These are phyloP conservation scores for Aricia artaxerxes DNA, from an alignment of 2,888 invertebrate species.

Conservation along the genomic window DNA sequence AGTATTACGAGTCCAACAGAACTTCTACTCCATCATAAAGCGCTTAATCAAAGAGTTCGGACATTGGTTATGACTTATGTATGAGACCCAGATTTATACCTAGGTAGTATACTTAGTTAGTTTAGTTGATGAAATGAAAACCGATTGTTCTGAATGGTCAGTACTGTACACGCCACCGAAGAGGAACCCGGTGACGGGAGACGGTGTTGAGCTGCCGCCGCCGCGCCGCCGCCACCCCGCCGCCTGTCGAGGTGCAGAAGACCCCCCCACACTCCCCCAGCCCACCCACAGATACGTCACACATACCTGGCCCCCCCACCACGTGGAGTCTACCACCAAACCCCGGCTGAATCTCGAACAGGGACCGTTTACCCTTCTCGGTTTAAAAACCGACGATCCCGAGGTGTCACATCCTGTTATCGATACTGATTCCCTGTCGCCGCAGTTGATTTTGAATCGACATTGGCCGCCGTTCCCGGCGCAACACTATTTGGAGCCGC, in stretches of 20 bases:
- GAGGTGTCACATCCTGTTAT: conserved; percentile 59
- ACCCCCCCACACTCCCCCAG: conserved; percentile 53
- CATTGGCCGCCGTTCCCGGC: conserved; percentile 75
- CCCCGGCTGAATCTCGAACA: conserved; percentile 53
- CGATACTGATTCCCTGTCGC: conserved; percentile 65
- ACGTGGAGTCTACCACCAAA: conserved; percentile 66
- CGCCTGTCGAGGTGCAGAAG: conserved; percentile 72
- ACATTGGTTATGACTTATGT: neutral
- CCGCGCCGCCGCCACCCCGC: conserved; percentile 73
- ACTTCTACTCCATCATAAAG: neutral
- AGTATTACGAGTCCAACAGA: neutral
- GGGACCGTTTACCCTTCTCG: conserved; percentile 69
- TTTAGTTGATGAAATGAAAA: conserved; percentile 59
- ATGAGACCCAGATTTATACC: neutral
- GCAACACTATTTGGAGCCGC: conserved; percentile 69
- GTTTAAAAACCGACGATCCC: conserved; percentile 66
- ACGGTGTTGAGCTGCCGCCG: conserved; percentile 79
- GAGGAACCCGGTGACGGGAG: conserved; percentile 84
- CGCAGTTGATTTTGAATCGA: conserved; percentile 63
- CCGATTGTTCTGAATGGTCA: conserved; percentile 75
- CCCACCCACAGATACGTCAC: conserved; percentile 70
- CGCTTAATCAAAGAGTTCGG: neutral
- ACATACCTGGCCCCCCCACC: conserved; percentile 65
- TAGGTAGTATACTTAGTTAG: conserved; percentile 24
- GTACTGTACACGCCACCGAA: conserved; percentile 75